A percentile compares a stretch with the other conserved stretches of the same genome.
phyloP scores from a whole-genome alignment of 2,888 invertebrate species.

The Xanthorhoe designata region DNA sequence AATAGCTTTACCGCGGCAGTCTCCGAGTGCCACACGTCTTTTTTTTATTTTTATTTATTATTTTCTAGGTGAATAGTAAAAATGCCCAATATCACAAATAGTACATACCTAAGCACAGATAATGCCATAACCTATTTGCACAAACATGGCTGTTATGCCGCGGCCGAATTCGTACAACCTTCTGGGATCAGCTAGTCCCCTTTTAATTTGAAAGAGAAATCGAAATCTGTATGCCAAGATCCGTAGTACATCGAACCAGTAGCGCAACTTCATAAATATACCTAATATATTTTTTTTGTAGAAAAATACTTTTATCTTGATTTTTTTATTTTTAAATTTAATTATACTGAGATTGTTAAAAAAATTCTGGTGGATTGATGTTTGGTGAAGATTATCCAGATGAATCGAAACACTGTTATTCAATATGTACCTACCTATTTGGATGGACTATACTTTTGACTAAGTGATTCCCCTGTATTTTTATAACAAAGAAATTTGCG shows the following conservation, averaged over 20 bases:
- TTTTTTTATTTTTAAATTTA: too few species aligned
- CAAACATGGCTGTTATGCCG: constrained; percentile 41
- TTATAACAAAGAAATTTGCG: constrained; percentile 2
- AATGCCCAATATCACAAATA: neutral
- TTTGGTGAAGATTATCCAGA: too few species aligned
- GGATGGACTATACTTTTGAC: too few species aligned
- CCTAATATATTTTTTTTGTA: neutral
- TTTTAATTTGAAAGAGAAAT: constrained; percentile 66
- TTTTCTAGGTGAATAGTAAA: neutral
- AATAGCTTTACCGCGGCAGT: too few species aligned
- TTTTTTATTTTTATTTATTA: neutral
- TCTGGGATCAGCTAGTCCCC: constrained; percentile 61
- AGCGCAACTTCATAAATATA: neutral
- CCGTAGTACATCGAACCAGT: constrained; percentile 16
- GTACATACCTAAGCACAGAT: constrained; percentile 13
- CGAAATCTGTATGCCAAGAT: constrained; percentile 54
- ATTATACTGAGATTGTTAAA: too few species aligned
- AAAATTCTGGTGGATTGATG: too few species aligned
- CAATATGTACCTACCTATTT: too few species aligned
- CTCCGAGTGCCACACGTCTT: too few species aligned
- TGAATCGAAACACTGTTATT: too few species aligned
- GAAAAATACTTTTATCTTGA: neutral
- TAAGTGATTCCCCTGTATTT: neutral
- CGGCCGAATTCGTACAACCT: constrained; percentile 48
- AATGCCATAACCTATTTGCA: constrained; percentile 35